Evolutionary conservation across 1,140 invertebrate genomes (phyloP), one percentile per base, ranked within the genome.

Genomic region (Phymorhynchus buccinoides): DNA sequence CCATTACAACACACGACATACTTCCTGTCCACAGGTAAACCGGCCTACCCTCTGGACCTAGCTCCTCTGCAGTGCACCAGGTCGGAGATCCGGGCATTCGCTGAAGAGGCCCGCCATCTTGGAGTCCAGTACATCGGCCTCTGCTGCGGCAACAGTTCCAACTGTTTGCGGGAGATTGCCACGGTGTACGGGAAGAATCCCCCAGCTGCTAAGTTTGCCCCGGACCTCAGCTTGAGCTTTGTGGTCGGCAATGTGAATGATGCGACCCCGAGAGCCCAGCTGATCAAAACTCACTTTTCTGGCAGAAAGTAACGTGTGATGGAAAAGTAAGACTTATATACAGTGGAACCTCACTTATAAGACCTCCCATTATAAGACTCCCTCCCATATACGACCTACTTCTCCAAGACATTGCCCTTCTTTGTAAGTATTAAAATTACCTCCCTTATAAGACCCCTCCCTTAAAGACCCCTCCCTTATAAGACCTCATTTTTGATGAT

Each of bases 51-150:
- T 7, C 18, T 71, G 35, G 18, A 71, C 0, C 68, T 71, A 32
- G 30, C 68, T 35, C 35, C 68, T 2, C 30, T 71, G n/a, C 78
- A 88, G 56, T 91, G 89, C 77, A 87, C 87, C n/a, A 85, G 88
- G 30, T 80, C 83, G 27, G 87, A 92, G 16, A 88, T 92, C 39
- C 80, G 80, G 42, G 44, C 86, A 32, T 92, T 91, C 62, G 91
- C 90, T 14, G 52, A 87, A 71, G 84, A 90, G 68, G 88, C 88
- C 14, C 89, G 88, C 71, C 88, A 90, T 30, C 85, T 92, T 7
- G 92, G 91, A 0, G 83, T 92, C 1, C 84, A 91, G 66, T 93
- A 92, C 79, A 89, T 92, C 6, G 92, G 92, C 27, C 85, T 93
- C 9, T 93, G 92, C 80, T 93, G 92, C 73, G 92, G 92, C 32